Percentiles rank a stretch among this genome's conserved stretches.
phyloP scores from a whole-genome alignment of 2,888 invertebrate species.

The Caenorhabditis sinica region DNA sequence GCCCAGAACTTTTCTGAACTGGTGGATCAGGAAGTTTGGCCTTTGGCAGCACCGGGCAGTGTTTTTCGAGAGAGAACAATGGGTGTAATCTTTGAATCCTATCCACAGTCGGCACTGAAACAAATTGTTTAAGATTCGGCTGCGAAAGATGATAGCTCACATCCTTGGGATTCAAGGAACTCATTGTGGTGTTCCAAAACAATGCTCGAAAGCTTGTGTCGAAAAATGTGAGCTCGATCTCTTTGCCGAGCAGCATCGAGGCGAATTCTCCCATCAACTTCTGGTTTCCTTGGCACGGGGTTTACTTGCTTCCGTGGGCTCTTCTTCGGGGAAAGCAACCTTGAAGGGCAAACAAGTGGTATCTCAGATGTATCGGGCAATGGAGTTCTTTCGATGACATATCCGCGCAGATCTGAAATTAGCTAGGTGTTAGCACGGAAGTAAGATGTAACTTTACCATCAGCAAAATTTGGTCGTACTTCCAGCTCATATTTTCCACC shows the following conservation, averaged over 20 bases:
- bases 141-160: constrained; percentile 30
- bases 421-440: background rate
- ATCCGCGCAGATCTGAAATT: constrained; percentile 56
- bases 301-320: constrained; percentile 52
- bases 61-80: constrained; percentile 44
- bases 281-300: constrained; percentile 40
- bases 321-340: constrained; percentile 58
- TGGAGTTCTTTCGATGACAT: constrained; percentile 20
- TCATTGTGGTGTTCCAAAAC: constrained; percentile 40
- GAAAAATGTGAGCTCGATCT: constrained; percentile 55
- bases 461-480: constrained; percentile 51
- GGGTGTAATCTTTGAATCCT: constrained; percentile 53
- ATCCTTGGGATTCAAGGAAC: constrained; percentile 60
- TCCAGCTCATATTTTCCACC: constrained; percentile 57
- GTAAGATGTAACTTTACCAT: constrained; percentile 25
- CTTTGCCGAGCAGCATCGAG: constrained; percentile 63
- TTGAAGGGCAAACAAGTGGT: constrained; percentile 51
- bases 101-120: constrained; percentile 17
- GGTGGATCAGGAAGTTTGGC: constrained; percentile 47
- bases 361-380: constrained; percentile 15
- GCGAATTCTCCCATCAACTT: constrained; percentile 32
- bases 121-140: background rate
- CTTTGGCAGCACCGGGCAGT: constrained; percentile 44
- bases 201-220: constrained; percentile 44
- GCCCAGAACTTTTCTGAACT: constrained; percentile 15